Conservation (phyloP, 2,797 vertebrate species). For the Picus viridis region DNA sequence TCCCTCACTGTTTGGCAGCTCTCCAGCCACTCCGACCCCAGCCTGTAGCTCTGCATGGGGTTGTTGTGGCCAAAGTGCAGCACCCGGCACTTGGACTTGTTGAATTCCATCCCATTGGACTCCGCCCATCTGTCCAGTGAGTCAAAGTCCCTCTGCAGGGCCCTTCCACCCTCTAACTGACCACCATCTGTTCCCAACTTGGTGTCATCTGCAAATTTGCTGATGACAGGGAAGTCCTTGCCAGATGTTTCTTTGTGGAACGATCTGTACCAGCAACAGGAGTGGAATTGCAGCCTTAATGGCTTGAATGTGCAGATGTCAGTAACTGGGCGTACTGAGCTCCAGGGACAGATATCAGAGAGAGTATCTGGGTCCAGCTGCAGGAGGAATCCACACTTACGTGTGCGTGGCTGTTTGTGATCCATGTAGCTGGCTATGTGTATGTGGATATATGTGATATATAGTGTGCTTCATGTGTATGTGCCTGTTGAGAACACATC, state of each 20-base stretch:
- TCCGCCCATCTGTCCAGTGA: too few species aligned
- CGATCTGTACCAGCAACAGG: background rate
- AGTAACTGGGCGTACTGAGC: background rate
- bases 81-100: too few species aligned
- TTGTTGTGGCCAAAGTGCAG: too few species aligned
- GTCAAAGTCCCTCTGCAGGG: too few species aligned
- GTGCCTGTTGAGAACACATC: background rate
- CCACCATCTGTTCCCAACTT: too few species aligned
- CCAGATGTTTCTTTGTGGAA: background rate
- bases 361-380: background rate
- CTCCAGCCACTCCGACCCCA: too few species aligned
- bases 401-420: background rate
- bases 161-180: too few species aligned
- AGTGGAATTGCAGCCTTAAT: rapidly evolving
- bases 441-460: background rate
- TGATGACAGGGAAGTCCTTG: background rate
- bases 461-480: background rate
- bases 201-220: too few species aligned
- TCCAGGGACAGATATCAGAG: background rate
- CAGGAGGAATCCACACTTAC: background rate
- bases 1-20: too few species aligned
- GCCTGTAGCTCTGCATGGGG: too few species aligned
- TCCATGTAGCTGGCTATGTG: background rate
- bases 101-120: too few species aligned
- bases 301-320: background rate